Evolutionary conservation across 2,888 invertebrate species (phyloP), one percentile per base, ranked within the genome.

Genomic region (Pollenia amentaria): DNA sequence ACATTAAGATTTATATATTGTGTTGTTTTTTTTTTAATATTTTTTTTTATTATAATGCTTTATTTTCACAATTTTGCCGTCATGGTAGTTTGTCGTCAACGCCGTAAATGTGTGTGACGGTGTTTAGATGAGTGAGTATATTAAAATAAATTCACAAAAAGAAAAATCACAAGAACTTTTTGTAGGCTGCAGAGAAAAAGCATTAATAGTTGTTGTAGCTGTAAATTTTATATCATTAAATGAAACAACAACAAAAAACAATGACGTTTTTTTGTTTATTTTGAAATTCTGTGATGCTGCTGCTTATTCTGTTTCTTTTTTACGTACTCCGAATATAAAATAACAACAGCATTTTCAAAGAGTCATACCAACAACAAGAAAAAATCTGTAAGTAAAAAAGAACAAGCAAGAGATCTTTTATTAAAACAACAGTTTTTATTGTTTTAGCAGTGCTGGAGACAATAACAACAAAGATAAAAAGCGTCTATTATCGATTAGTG

Each of bases 1-100:
- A 65, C 42, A 64, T 72, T 72, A 55, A 77, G 53, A 72, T 57
- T 77, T 72, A 40, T 53, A 60, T n/a, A 51, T 81, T 73, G 57
- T 65, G 55, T 53, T 55, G n/a, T 10, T 21, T 64, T 8, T 7
- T 48, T 44, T 62, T 81, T 3, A 9, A 46, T 44, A 9, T 42
- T 38, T 46, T 14, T 75, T 14, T 16, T 29, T 40, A 40, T 42
- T 21, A n/a, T 29, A 14, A 16, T 65, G 55, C 70, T 65, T 57
- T 44, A 64, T 29, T 72, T 72, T 18, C 55, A 65, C 65, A 48
- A 77, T 44, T 65, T 65, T 72, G 60, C 73, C 67, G 78, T 79
- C 78, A 84, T 84, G 84, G 78, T 79, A 60, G 84, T 79, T 82
- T 73, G 84, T 79, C 65, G 77, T 72, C 77, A 78, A 72, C 72